Evolutionary conservation across 2,888 invertebrate species (phyloP).

Genomic region (Ophion costatus): DNA sequence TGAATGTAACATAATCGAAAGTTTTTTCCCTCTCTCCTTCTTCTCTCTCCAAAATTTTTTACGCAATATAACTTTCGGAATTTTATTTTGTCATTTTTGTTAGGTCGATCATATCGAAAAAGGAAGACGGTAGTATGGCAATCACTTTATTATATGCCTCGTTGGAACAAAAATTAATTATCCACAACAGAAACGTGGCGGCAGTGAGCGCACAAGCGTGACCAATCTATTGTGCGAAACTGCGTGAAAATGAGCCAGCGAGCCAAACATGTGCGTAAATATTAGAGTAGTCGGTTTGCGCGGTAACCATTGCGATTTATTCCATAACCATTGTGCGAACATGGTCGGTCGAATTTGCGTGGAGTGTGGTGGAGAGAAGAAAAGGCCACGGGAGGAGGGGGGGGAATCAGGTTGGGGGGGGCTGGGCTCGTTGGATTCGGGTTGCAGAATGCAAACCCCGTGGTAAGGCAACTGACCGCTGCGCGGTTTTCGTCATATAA

Average conservation of each 20-base stretch:
- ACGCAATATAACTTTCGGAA: too few species aligned
- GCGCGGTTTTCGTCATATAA: conserved; percentile 81
- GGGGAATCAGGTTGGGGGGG: neutral
- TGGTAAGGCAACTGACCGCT: conserved; percentile 79
- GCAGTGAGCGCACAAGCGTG: too few species aligned
- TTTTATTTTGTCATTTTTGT: too few species aligned
- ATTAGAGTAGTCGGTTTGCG: conserved; percentile 68
- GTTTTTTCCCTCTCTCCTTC: too few species aligned
- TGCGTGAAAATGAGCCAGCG: neutral
- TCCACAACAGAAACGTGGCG: too few species aligned
- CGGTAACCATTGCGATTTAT: conserved; percentile 74
- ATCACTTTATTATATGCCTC: too few species aligned
- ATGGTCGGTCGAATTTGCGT: conserved; percentile 32
- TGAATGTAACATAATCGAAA: neutral
- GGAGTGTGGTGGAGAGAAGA: conserved; percentile 34
- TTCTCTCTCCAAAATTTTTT: too few species aligned
- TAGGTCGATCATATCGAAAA: too few species aligned
- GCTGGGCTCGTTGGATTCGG: conserved; percentile 56
- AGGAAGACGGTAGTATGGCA: too few species aligned
- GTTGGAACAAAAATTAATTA: too few species aligned
- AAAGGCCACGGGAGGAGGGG: conserved; percentile 12
- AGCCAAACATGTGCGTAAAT: neutral
- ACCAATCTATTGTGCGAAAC: too few species aligned
- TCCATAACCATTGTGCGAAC: conserved; percentile 73
- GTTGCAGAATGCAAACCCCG: conserved; percentile 76